phyloP scores from a whole-genome alignment of 2,113 vertebrate species.

The human (Homo sapiens) region GRCh38 chr7:53055501-53056000 shows the following conservation, averaged over 20 bases:
- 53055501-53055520: rapidly evolving
- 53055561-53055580: neutral
- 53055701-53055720: neutral
- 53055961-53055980: neutral
- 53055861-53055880: neutral
- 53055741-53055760: neutral
- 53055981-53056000: neutral
- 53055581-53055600: neutral
- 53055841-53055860: neutral
- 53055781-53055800: neutral
- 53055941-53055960: neutral
- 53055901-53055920: neutral
- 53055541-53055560: no score
- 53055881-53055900: neutral
- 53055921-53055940: neutral
- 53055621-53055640: neutral
- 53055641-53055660: neutral
- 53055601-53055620: neutral
- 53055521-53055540: neutral
- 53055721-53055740: neutral
- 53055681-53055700: neutral
- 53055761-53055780: neutral
- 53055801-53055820: neutral
- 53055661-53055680: neutral
- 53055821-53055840: neutral